Base-by-base conservation (phyloP, 2,113 vertebrate genomes). In the Planiliza haematocheilus region DNA sequence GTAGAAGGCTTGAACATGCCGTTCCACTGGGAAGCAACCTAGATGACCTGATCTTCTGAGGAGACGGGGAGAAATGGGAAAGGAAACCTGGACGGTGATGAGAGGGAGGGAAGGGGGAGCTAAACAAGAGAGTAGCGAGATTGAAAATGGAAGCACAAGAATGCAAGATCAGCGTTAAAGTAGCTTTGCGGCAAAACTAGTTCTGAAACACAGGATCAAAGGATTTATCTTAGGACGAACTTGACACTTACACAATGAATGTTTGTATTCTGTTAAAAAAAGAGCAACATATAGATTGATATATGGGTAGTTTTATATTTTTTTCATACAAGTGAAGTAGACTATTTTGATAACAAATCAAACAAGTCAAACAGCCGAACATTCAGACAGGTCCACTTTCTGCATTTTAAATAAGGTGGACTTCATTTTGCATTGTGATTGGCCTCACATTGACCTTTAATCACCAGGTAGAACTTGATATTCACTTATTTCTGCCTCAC, bases 21-120 rank as follows among this genome's bases (percentile, higher is more conserved):
- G 51, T 78, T 84, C 82, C 61, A 18, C 66, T 41, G 79, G 78
- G 82, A 84, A 80, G 63, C 52, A 52, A 78, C 77, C 78, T 62
- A 37, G 74, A 58, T 17, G 38, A 85, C 76, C 81, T 62, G 76
- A 74, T 74, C 66, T 69, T 84, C 46, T n/a, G 50, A 76, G 60
- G 72, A 74, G 24, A 30, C 24, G 30, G 67, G 62, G 62, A 10
- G 59, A 73, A 68, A 41, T 9, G 17, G 43, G 49, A 42, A 51
- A 59, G 34, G 61, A 62, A 48, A 45, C 37, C 1, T 37, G 14
- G 42, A 34, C 18, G 39, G 41, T 20, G 45, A 71, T 48, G 58
- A 51, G 38, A 49, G 41, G 37, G 24, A 30, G 24, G 5, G 24
- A 30, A 5, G 21, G 16, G 50, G 61, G 45, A 63, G 36, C 70